Conservation (phyloP, 2,888 invertebrate species). For the Hemithea aestivaria region DNA sequence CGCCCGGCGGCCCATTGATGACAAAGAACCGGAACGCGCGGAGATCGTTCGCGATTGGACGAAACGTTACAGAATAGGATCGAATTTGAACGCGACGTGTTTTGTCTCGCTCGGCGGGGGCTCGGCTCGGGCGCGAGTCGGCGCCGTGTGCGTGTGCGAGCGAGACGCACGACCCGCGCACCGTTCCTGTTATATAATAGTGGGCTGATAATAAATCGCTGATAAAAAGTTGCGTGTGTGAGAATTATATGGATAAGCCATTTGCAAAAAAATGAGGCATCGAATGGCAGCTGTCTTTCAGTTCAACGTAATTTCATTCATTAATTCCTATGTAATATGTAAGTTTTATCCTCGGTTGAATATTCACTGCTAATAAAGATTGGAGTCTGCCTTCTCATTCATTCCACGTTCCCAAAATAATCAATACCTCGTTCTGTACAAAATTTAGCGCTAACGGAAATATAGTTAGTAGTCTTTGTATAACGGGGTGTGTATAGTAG, state of each 20-base stretch:
- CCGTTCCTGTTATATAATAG: conserved; percentile 67
- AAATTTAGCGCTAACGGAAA: no score
- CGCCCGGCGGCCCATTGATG: conserved; percentile 84
- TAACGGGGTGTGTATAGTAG: no score
- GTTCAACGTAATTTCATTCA: no score
- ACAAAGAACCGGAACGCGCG: conserved; percentile 83
- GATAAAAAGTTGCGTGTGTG: conserved; percentile 67
- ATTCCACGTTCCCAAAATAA: no score
- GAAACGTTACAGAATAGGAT: conserved; percentile 72
- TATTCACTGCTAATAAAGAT: no score
- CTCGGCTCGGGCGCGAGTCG: conserved; percentile 20
- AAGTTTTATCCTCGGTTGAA: no score
- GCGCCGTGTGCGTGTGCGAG: conserved; percentile 40
- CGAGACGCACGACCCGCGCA: conserved; percentile 44
- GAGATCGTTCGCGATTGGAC: conserved; percentile 81
- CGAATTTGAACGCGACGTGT: conserved; percentile 70
- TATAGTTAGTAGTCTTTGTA: no score
- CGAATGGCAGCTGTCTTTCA: no score
- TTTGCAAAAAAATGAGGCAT: no score
- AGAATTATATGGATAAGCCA: conserved; percentile 41
- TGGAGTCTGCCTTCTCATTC: no score
- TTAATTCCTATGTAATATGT: no score
- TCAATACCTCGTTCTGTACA: no score
- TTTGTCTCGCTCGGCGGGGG: conserved; percentile 48
- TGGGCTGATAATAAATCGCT: conserved; percentile 71